A percentile compares a stretch with the other conserved stretches of the same genome.
These are phyloP conservation scores for Carcharodon carcharias DNA, from an alignment of 2,797 vertebrate species.

Conservation along the genomic window DNA sequence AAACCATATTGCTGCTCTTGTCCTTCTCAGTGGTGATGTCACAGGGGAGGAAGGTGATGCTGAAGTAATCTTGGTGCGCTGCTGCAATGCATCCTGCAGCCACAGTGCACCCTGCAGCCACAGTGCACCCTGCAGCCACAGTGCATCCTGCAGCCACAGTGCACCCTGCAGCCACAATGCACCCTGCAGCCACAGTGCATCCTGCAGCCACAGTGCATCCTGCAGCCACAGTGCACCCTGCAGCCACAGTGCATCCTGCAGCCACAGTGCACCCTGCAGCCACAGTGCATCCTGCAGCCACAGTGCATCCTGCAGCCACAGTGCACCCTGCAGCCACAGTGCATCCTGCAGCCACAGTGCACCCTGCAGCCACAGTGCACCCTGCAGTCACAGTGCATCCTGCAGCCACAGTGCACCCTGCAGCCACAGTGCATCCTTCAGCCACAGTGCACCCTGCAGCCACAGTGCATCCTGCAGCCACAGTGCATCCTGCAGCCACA, in stretches of 20 bases:
- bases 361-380: too few species aligned
- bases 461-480: neutral
- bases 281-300: neutral
- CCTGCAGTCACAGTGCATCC: too few species aligned
- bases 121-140: too few species aligned
- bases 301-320: neutral
- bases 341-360: neutral
- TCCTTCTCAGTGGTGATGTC: neutral
- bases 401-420: neutral
- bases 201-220: neutral
- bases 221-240: too few species aligned
- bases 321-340: neutral
- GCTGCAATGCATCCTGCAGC: neutral
- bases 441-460: neutral
- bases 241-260: neutral
- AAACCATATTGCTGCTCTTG: neutral
- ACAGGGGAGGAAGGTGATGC: neutral
- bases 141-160: neutral
- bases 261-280: too few species aligned
- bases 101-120: too few species aligned
- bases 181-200: too few species aligned
- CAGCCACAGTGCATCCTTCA: neutral
- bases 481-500: neutral
- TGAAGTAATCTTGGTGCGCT: neutral
- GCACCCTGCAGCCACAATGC: too few species aligned